phyloP scores from a whole-genome alignment of 2,113 vertebrate genomes.

The Psittacus erithacus region DNA sequence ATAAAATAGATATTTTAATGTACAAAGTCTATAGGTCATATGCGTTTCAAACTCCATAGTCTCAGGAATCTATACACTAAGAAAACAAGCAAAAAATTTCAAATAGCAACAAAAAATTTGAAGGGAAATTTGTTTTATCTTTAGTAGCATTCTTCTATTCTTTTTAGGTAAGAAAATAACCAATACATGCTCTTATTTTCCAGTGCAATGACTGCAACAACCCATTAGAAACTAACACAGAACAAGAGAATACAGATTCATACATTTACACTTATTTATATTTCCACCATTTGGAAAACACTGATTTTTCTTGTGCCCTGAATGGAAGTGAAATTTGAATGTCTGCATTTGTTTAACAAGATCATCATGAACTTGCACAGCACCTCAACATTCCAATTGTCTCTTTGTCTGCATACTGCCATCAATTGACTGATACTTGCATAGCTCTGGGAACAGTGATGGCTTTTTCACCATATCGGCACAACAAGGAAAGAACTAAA shows the following conservation, averaged over 20 bases:
- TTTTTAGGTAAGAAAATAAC: background rate
- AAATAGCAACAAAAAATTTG: background rate
- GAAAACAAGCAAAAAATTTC: background rate
- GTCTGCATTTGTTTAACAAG: conserved; percentile 18
- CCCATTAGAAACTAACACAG: background rate
- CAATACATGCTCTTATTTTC: background rate
- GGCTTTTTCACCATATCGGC: background rate
- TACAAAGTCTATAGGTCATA: background rate
- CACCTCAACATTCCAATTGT: background rate
- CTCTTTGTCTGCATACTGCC: background rate
- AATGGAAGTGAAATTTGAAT: conserved; percentile 3
- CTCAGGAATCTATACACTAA: background rate
- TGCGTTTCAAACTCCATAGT: background rate
- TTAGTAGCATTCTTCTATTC: background rate
- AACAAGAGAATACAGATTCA: background rate
- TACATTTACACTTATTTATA: background rate
- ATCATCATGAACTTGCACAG: background rate
- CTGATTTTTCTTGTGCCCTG: background rate
- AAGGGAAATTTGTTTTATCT: background rate
- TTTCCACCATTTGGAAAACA: background rate
- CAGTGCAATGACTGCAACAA: background rate
- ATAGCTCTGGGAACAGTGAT: background rate
- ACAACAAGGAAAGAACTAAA: background rate
- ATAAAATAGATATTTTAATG: background rate
- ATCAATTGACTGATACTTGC: background rate